Evolutionary conservation across 92 coral and sea anemone species (phyloP).

Genomic region (Chrysogorgia sp.): DNA sequence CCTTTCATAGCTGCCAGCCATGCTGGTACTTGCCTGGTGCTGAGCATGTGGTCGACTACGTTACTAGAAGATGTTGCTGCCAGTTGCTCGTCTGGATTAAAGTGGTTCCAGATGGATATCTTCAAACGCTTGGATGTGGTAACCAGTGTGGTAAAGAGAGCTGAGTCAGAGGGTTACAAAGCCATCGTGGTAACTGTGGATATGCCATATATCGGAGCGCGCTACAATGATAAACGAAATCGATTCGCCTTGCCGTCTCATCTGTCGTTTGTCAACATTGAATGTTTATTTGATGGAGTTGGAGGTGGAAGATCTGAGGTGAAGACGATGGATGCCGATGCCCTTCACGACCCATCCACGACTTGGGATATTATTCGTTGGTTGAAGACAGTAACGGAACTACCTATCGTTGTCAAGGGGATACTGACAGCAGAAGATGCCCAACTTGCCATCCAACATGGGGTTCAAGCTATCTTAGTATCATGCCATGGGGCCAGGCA

Average conservation of each 20-base stretch:
- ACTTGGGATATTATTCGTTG: slow-evolving; percentile 35
- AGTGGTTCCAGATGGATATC: slow-evolving; percentile 44
- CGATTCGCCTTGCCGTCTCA: slow-evolving; percentile 39
- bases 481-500: slow-evolving; percentile 27
- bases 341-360: slow-evolving; percentile 16
- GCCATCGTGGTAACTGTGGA: slow-evolving; percentile 57
- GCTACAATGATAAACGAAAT: slow-evolving; percentile 17
- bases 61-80: slow-evolving; percentile 54
- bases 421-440: slow-evolving; percentile 41
- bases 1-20: slow-evolving; percentile 34
- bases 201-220: slow-evolving; percentile 4
- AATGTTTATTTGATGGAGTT: background rate
- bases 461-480: slow-evolving; percentile 32
- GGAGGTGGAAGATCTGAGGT: background rate
- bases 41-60: slow-evolving; percentile 27
- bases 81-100: slow-evolving; percentile 25
- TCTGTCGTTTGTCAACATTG: slow-evolving; percentile 41
- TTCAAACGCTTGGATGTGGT: slow-evolving; percentile 10
- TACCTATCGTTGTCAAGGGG: slow-evolving; percentile 35
- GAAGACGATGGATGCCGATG: background rate
- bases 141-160: slow-evolving; percentile 32
- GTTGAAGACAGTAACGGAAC: slow-evolving; percentile 22
- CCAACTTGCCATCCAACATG: slow-evolving; percentile 28
- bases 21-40: slow-evolving; percentile 46
- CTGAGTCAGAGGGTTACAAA: slow-evolving; percentile 51